phyloP scores from a whole-genome alignment of 1,140 invertebrate genomes.

The Tetramorium parvispinum region DNA sequence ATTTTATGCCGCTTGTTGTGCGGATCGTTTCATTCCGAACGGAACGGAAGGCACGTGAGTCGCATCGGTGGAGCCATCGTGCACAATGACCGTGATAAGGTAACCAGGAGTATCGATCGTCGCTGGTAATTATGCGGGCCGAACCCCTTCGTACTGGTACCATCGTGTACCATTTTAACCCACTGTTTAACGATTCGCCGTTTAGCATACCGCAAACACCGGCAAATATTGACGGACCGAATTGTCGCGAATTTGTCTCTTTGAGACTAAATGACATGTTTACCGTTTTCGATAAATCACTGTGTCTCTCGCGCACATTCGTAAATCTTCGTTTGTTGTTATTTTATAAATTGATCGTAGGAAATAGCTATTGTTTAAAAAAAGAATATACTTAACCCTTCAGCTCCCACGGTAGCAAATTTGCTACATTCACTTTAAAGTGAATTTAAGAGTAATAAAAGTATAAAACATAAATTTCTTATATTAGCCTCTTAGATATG shows the following conservation, averaged over 20 bases:
- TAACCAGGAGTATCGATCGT: constrained; percentile 62
- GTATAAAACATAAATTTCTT: too few species aligned
- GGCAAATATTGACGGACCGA: neutral
- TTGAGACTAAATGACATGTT: neutral
- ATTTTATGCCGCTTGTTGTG: constrained; percentile 54
- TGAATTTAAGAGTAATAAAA: too few species aligned
- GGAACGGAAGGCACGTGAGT: constrained; percentile 10
- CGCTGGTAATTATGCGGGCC: constrained; percentile 66
- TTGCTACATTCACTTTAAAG: too few species aligned
- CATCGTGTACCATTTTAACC: constrained; percentile 65
- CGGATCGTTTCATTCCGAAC: constrained; percentile 33
- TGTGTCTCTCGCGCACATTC: neutral
- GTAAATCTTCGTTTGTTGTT: neutral
- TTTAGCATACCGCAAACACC: neutral
- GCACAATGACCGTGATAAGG: constrained; percentile 67
- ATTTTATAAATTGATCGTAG: neutral
- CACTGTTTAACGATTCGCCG: neutral
- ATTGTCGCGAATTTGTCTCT: neutral
- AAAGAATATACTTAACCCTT: too few species aligned
- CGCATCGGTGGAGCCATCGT: constrained; percentile 30
- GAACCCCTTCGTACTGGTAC: constrained; percentile 56
- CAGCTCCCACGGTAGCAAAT: too few species aligned
- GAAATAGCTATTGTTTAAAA: neutral
- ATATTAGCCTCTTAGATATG: too few species aligned
- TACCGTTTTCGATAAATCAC: neutral